These are phyloP conservation scores for Graptemys geographica DNA, from an alignment of 2,797 vertebrate species.

Conservation along the genomic window DNA sequence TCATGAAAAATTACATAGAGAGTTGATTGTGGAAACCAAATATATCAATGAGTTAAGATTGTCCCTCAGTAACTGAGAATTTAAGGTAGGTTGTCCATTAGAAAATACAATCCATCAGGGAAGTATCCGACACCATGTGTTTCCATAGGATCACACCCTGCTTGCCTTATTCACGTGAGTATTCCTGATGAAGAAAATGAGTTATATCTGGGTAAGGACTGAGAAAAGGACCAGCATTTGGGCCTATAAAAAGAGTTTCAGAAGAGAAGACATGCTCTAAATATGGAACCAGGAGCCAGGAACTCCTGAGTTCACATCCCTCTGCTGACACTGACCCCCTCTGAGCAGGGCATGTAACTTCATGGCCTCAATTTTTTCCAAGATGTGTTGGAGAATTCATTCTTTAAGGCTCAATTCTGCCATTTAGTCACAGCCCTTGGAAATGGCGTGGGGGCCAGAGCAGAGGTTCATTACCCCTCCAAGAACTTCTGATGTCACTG, in stretches of 20 bases:
- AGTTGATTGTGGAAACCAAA: too few species aligned
- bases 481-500: background rate
- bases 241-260: background rate
- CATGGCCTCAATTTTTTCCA: background rate
- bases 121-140: too few species aligned
- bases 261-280: background rate
- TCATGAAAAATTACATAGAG: too few species aligned
- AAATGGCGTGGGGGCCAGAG: background rate
- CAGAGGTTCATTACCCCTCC: background rate
- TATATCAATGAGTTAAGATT: too few species aligned
- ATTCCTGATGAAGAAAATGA: background rate
- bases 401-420: background rate
- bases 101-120: too few species aligned
- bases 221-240: background rate
- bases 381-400: background rate
- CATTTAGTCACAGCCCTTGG: background rate
- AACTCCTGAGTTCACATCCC: background rate
- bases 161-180: accelerated
- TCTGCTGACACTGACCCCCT: background rate
- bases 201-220: background rate
- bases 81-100: too few species aligned
- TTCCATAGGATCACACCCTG: background rate
- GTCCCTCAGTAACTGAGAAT: too few species aligned
- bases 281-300: background rate
- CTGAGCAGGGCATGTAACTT: background rate